Evolutionary conservation across 2,797 vertebrate genomes (phyloP), one percentile per base, ranked within the genome.

Genomic region (Leuciscus waleckii): DNA sequence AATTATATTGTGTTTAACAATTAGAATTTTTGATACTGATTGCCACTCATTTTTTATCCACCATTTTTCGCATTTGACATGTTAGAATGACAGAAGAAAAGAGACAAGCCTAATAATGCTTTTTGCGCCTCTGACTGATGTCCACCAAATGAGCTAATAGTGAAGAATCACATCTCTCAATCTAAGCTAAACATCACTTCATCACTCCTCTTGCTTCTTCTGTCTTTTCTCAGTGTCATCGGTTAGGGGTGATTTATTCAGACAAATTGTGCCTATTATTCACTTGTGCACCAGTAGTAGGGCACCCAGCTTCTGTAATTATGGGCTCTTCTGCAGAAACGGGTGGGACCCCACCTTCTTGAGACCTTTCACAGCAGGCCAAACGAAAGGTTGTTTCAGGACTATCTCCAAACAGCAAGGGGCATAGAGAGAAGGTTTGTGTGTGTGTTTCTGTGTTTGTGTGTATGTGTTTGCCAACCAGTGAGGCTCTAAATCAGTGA

Each of bases 401-500:
- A 37, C 81, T 73, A 46, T 87, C 81, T 69, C 49, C 46, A 61
- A 82, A 89, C 75, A 70, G 49, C 39, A 51, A 58, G 51, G 58
- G 26, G 46, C 41, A 10, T 46, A 49, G 65, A 63, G 37, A 54
- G 14, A 23, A n/a, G 41, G 49, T 19, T 17, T 54, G 17, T 21
- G 17, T 54, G 63, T 43, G 49, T 78, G 83, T 75, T 29, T 81
- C 43, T 46, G 58, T 56, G 71, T 37, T 23, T 51, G 54, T 46
- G 39, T 35, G 65, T 26, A 32, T n/a, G 73, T 6, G 16, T 58
- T 19, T 14, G 32, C 4, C 35, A n/a, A 83, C 76, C 54, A 85
- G n/a, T 83, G 71, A 75, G 54, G 39, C 88, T 89, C 43, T 87
- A 85, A 87, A 89, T 87, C 81, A 87, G 84, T 58, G 43, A 78